Evolutionary conservation across 2,888 invertebrate species (phyloP), one percentile per base, ranked within the genome.

Genomic region (Odontothrips loti): DNA sequence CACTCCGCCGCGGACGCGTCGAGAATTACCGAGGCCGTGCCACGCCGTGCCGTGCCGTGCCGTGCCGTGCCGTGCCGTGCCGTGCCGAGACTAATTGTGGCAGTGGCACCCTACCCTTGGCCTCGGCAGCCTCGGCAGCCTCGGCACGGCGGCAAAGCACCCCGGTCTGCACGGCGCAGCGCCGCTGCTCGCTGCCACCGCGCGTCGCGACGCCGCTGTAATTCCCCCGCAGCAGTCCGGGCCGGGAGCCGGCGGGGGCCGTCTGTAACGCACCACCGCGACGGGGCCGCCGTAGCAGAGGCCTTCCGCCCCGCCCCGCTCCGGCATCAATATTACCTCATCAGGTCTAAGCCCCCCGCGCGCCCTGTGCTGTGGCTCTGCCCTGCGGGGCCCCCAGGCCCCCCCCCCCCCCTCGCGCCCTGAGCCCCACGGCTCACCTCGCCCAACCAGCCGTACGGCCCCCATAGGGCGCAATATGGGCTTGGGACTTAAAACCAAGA

Each of bases 321-420:
- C n/a, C 68, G 23, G 68, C 68, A 75, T 75, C 68, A 27, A 75
- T 75, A 75, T 75, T 75, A 23, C 68, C 68, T 75, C 68, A 75
- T 75, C 68, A 75, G 68, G 68, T 27, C 68, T 75, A 75, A 75
- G 27, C 23, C 27, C 68, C 23, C 15, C 58, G 58, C 20, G n/a
- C 34, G 34, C 34, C 34, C n/a, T n/a, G n/a, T n/a, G n/a, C n/a
- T n/a, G n/a, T n/a, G n/a, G n/a, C n/a, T n/a, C n/a, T n/a, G n/a
- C n/a, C n/a, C n/a, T n/a, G n/a, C n/a, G n/a, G n/a, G n/a, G n/a
- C n/a, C n/a, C n/a, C n/a, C n/a, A n/a, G 34, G 34, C 34, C 34
- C 34, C 34, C 3, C 34, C 2, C 34, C 34, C 34, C 34, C 6
- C 34, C 3, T 43, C 34, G n/a, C 34, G 34, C 34, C 34, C 34